Percentiles rank a stretch among this genome's conserved stretches.
phyloP scores from a whole-genome alignment of 1,140 invertebrate species.

The Brachionus plicatilis region DNA sequence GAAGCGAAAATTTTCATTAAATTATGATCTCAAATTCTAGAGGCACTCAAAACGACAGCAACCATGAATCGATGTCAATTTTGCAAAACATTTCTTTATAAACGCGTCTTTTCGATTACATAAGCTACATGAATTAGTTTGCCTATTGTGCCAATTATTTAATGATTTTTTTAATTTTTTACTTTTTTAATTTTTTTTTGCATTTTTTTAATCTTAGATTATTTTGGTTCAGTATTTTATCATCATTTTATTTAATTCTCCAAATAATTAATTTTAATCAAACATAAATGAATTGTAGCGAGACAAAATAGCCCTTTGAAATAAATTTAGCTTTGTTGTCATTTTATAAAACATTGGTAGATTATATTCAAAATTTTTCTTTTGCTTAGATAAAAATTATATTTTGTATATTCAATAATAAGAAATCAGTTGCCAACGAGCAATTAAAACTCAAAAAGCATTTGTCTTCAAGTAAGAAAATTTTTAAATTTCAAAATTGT shows the following conservation, averaged over 20 bases:
- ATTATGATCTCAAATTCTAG: neutral
- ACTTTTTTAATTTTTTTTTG: too few relatives aligned
- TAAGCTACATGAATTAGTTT: neutral
- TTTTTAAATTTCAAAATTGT: neutral
- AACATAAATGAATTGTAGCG: too few relatives aligned
- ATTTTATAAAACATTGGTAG: too few relatives aligned
- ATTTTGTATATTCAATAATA: neutral
- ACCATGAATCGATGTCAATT: neutral
- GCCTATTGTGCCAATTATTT: too few relatives aligned
- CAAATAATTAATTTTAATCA: too few relatives aligned
- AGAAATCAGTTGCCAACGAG: neutral
- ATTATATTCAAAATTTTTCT: too few relatives aligned
- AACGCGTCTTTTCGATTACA: neutral
- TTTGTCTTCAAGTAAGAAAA: neutral
- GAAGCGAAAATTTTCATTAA: neutral
- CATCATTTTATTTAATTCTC: too few relatives aligned
- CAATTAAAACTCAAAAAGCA: neutral
- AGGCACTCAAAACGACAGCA: neutral
- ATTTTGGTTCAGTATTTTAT: too few relatives aligned
- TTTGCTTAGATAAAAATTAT: neutral
- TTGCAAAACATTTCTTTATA: neutral
- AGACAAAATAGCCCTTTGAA: too few relatives aligned
- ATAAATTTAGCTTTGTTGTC: too few relatives aligned
- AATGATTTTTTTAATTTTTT: too few relatives aligned
- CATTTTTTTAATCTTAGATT: too few relatives aligned